These are phyloP conservation scores for Dreissena polymorpha DNA, from an alignment of 1,140 invertebrate genomes.

Conservation along the genomic window DNA sequence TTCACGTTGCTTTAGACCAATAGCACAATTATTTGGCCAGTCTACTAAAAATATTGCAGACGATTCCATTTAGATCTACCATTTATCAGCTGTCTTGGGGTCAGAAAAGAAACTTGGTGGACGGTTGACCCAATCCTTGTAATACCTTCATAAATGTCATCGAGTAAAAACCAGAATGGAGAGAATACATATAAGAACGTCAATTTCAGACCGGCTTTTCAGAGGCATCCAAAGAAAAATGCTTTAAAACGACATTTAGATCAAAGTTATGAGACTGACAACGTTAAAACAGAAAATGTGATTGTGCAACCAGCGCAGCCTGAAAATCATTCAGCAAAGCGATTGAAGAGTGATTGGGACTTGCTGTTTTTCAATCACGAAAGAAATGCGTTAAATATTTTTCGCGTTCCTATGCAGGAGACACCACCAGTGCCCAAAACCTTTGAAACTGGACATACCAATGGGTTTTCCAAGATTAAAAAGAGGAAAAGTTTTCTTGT, in stretches of 20 bases:
- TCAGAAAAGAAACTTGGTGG: conserved; percentile 7
- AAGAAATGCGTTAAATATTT: too few species aligned
- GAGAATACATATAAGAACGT: not conserved
- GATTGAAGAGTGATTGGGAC: conserved; percentile 52
- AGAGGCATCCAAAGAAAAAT: conserved; percentile 43
- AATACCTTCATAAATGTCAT: too few species aligned
- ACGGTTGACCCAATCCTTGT: not conserved
- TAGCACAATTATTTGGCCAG: too few species aligned
- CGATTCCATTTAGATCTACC: not conserved
- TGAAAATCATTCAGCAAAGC: conserved; percentile 26
- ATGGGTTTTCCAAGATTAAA: not conserved
- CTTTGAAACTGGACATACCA: too few species aligned
- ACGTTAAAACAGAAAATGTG: too few species aligned
- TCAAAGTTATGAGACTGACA: too few species aligned
- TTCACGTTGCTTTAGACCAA: too few species aligned
- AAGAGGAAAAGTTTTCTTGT: conserved; percentile 68
- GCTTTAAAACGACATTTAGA: conserved; percentile 48
- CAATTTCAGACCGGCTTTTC: not conserved
- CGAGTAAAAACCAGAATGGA: not conserved
- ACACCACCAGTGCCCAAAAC: too few species aligned
- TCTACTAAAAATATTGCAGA: too few species aligned
- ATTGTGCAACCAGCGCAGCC: conserved; percentile 26
- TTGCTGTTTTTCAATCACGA: conserved; percentile 35
- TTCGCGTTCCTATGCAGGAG: too few species aligned
- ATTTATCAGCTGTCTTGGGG: not conserved